A percentile compares a stretch with the other conserved stretches of the same genome.
phyloP scores from a whole-genome alignment of 2,113 vertebrate genomes.

The Panthera uncia region DNA sequence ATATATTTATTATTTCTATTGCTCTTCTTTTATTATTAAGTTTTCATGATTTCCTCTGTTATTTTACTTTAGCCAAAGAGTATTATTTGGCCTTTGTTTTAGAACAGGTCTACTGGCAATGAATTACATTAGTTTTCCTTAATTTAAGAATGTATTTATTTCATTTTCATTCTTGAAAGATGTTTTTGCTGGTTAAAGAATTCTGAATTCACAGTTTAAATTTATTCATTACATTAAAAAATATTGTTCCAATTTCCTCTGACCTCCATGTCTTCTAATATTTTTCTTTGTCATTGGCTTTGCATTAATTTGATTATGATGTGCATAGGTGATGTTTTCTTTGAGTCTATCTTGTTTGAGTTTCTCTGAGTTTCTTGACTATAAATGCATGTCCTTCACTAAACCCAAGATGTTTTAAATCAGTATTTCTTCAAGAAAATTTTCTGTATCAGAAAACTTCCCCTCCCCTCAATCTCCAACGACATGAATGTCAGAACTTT shows the following conservation, averaged over 20 bases:
- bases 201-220: background rate
- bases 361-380: background rate
- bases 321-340: background rate
- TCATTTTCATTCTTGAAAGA: background rate
- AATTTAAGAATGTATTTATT: background rate
- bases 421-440: background rate
- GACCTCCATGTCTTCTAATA: background rate
- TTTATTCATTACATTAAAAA: background rate
- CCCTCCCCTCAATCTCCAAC: background rate
- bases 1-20: background rate
- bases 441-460: background rate
- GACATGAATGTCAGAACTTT: background rate
- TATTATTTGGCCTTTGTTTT: background rate
- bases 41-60: background rate
- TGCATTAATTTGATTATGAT: background rate
- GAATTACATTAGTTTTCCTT: background rate
- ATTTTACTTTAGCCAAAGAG: background rate
- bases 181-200: background rate
- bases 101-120: background rate
- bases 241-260: background rate
- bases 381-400: background rate
- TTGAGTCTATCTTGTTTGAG: background rate
- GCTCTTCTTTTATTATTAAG: background rate
- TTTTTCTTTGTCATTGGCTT: background rate
- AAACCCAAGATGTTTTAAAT: background rate